Evolutionary conservation across 1,140 invertebrate species (phyloP).

Genomic region (Lasaia peninsularis): DNA sequence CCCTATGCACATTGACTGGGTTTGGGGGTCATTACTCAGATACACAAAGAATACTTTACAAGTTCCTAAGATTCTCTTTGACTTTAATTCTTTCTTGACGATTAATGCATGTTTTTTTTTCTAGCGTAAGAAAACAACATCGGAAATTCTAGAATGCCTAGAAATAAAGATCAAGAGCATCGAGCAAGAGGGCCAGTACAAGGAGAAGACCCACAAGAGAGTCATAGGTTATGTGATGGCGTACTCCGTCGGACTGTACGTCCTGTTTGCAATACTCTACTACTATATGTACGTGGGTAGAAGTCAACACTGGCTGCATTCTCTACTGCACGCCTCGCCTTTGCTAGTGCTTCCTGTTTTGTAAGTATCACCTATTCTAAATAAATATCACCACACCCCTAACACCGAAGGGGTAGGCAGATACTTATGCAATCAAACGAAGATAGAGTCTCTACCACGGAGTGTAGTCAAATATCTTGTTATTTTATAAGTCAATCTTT

Average conservation of each 20-base stretch:
- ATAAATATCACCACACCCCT: constrained; percentile 68
- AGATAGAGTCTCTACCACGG: too few species aligned
- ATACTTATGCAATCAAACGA: too few species aligned
- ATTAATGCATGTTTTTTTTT: too few species aligned
- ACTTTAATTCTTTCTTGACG: too few species aligned
- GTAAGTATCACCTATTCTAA: constrained; percentile 43
- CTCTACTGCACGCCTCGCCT: constrained; percentile 79
- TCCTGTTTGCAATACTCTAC: constrained; percentile 82
- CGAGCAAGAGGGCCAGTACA: constrained; percentile 87
- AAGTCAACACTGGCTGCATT: constrained; percentile 78
- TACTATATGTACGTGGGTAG: constrained; percentile 84
- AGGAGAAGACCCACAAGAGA: constrained; percentile 87
- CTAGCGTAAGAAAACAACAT: constrained; percentile 89
- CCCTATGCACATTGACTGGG: too few species aligned
- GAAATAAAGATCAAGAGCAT: constrained; percentile 90
- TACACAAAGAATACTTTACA: too few species aligned
- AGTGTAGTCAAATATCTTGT: too few species aligned
- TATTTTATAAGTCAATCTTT: too few species aligned
- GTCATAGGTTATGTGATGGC: constrained; percentile 88
- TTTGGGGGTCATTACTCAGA: too few species aligned
- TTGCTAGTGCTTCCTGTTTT: constrained; percentile 80
- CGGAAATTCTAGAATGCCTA: constrained; percentile 86
- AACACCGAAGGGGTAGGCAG: too few species aligned
- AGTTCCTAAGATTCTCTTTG: too few species aligned
- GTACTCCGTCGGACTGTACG: constrained; percentile 88